Conservation (phyloP, 2,888 invertebrate species). For the Neoscelio sp. region DNA sequence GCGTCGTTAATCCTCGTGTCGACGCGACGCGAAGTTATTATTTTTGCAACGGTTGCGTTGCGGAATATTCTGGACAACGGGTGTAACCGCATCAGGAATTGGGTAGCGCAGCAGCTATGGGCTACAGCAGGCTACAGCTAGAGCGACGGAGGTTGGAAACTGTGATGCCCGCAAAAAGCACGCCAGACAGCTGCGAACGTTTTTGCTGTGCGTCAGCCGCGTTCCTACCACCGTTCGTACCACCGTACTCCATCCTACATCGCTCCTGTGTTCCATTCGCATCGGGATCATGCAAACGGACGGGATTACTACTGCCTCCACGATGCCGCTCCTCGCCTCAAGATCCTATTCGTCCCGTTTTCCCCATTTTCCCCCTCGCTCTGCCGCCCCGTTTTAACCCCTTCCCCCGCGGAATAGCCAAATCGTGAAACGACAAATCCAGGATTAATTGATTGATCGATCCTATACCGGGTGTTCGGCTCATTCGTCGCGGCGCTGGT, state of each 20-base stretch:
- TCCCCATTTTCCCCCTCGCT: conserved; percentile 25
- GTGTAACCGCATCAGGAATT: conserved; percentile 75
- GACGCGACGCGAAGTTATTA: neutral
- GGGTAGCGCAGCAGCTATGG: conserved; percentile 64
- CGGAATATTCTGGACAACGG: conserved; percentile 70
- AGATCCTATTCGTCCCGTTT: conserved; percentile 55
- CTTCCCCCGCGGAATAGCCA: conserved; percentile 12
- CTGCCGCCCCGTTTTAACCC: conserved; percentile 11
- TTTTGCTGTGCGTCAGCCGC: conserved; percentile 82
- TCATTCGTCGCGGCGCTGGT: neutral
- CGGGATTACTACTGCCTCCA: conserved; percentile 71
- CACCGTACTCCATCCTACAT: conserved; percentile 80
- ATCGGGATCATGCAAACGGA: conserved; percentile 75
- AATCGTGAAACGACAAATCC: conserved; percentile 56
- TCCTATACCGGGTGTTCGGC: conserved; percentile 43
- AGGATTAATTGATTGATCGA: conserved; percentile 64
- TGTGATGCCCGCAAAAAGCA: conserved; percentile 82
- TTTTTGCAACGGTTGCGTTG: conserved; percentile 11
- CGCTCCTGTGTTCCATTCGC: conserved; percentile 72
- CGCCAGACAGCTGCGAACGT: conserved; percentile 83
- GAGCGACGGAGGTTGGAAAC: conserved; percentile 81
- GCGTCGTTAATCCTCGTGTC: too few relatives aligned
- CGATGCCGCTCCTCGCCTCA: conserved; percentile 46
- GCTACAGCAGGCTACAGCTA: conserved; percentile 65
- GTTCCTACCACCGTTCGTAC: conserved; percentile 77